phyloP scores from a whole-genome alignment of 1,140 invertebrate species.

The Drosophila albomicans region DNA sequence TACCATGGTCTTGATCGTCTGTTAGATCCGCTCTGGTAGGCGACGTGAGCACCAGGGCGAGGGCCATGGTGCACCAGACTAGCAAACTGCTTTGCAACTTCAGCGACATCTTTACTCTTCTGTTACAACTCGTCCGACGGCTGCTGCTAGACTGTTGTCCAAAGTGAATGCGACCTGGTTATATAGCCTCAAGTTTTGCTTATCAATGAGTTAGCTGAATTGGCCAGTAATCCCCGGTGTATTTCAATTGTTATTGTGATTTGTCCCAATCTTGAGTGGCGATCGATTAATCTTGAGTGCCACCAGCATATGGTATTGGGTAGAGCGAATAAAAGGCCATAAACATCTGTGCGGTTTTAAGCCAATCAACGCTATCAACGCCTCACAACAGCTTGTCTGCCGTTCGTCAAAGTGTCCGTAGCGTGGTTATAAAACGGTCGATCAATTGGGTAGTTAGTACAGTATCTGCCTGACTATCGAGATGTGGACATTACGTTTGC shows the following conservation, averaged over 20 bases:
- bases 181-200: slow-evolving; percentile 56
- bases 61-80: slow-evolving; percentile 27
- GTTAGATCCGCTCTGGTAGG: slow-evolving; percentile 22
- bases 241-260: slow-evolving; percentile 61
- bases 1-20: slow-evolving; percentile 56
- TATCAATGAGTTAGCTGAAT: neutral
- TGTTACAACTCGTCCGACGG: slow-evolving; percentile 18
- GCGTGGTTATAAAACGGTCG: slow-evolving; percentile 58
- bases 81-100: neutral
- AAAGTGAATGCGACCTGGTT: slow-evolving; percentile 35
- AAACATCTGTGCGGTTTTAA: slow-evolving; percentile 32
- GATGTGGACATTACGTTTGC: slow-evolving; percentile 41
- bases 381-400: slow-evolving; percentile 24
- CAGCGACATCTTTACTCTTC: slow-evolving; percentile 40
- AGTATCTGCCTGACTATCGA: slow-evolving; percentile 52
- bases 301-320: slow-evolving; percentile 31
- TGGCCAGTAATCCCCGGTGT: slow-evolving; percentile 10
- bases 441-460: slow-evolving; percentile 30
- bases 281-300: slow-evolving; percentile 63
- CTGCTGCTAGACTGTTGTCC: slow-evolving; percentile 48
- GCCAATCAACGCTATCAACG: slow-evolving; percentile 36
- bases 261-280: slow-evolving; percentile 62
- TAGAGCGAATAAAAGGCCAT: slow-evolving; percentile 34
- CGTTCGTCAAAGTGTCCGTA: neutral
- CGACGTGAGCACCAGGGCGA: slow-evolving; percentile 9